Conservation (phyloP, 2,797 vertebrate species). For the Scleropages formosus region DNA sequence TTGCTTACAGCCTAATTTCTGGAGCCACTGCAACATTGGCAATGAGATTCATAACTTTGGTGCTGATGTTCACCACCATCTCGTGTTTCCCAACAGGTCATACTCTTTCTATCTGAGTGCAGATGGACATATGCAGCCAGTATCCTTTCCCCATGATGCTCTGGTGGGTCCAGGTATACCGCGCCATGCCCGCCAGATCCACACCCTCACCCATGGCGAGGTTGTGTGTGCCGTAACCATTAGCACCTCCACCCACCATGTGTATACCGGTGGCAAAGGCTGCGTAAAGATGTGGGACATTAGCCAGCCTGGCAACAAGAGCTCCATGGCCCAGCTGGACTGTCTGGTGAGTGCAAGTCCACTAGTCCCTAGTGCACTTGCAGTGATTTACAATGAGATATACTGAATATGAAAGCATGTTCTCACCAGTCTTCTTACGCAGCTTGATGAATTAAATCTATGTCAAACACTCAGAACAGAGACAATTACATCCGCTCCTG, state of each 20-base stretch:
- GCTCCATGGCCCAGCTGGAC: slow-evolving; percentile 68
- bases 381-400: too few relatives aligned
- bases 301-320: slow-evolving; percentile 54
- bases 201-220: too few relatives aligned
- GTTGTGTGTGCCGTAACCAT: slow-evolving; percentile 64
- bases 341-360: slow-evolving; percentile 65
- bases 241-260: slow-evolving; percentile 60
- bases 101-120: slow-evolving; percentile 86
- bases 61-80: too few relatives aligned
- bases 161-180: slow-evolving; percentile 80
- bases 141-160: slow-evolving; percentile 80
- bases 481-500: too few relatives aligned
- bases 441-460: too few relatives aligned
- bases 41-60: not conserved
- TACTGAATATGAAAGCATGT: too few relatives aligned
- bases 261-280: not conserved
- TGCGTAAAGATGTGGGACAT: slow-evolving; percentile 66
- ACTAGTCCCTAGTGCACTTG: too few relatives aligned
- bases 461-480: too few relatives aligned
- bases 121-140: slow-evolving; percentile 84
- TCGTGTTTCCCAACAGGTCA: slow-evolving; percentile 58
- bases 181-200: slow-evolving; percentile 65
- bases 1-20: not conserved
- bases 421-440: too few relatives aligned
- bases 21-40: not conserved